Evolutionary conservation across 2,797 vertebrate species (phyloP), one percentile per base, ranked within the genome.

Genomic region (Coendou prehensilis): DNA sequence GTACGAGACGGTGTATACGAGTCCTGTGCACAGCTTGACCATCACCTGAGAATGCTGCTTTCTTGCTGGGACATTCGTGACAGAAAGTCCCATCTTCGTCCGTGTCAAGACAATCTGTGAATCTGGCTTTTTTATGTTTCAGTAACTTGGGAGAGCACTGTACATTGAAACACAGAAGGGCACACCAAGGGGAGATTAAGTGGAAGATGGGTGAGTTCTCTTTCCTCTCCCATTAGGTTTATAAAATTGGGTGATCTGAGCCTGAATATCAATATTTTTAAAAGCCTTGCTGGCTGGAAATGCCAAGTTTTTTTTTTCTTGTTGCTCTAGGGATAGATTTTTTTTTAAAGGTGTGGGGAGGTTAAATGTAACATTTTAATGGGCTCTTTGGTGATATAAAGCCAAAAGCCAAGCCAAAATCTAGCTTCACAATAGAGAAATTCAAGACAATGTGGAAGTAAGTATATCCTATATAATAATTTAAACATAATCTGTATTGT

Each of bases 231-330:
- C 47, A 95, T 85, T 82, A 91, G 64, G 81, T 54, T 98, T 96
- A 96, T 83, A 71, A 93, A 95, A 23, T 64, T 30, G 54, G 37
- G 54, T n/a, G 78, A 91, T 71, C 22, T 26, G 50, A 92, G 52
- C 63, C 50, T 90, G 50, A 57, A 71, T 47, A 94, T 88, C 64
- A 89, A 90, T 96, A 94, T 94, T 96, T 97, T 94, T 85, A 93
- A 97, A 97, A 97, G 89, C 47, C 85, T 92, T 96, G 9, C 52
- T 94, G 96, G 91, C 85, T 92, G 64, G 82, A 93, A 93, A 82
- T 89, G 33, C 37, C 71, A 87, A 59, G 18, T 3, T 10, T 14
- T 59, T 47, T 18, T 20, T 9, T 81, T 52, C 3, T 95, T 86
- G 8, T 89, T 87, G n/a, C 26, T 91, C 9, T 81, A 83, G 45